phyloP scores from a whole-genome alignment of 2,113 vertebrate genomes.

The Chaetodon auriga region DNA sequence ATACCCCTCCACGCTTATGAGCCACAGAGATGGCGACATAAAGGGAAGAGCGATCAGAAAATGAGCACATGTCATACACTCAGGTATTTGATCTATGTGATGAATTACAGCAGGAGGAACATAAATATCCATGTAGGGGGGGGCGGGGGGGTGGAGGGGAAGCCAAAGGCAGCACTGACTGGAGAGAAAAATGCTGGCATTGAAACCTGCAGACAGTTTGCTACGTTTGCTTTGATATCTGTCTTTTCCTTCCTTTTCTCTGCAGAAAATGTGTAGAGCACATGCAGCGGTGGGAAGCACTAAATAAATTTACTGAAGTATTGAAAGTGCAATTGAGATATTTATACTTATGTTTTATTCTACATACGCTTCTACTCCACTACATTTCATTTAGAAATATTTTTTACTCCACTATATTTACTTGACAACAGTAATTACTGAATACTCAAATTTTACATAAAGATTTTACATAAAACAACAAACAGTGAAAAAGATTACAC shows the following conservation, averaged over 20 bases:
- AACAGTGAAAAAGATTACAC: not conserved
- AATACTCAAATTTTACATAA: not conserved
- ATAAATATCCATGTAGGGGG: conserved; percentile 23
- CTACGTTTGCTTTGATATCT: not conserved
- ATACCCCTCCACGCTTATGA: not conserved
- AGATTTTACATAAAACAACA: not conserved
- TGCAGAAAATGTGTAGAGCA: not conserved
- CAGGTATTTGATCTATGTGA: conserved; percentile 44
- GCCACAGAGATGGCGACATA: conserved; percentile 12
- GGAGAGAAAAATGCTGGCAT: conserved; percentile 10
- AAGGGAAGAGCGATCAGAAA: conserved; percentile 31
- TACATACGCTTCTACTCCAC: not conserved
- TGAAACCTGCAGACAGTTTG: not conserved
- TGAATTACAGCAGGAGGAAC: conserved; percentile 30
- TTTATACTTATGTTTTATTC: not conserved
- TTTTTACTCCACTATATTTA: not conserved
- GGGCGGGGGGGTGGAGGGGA: not conserved
- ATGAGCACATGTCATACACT: conserved; percentile 35
- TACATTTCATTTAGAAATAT: not conserved
- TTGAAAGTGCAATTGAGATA: not conserved
- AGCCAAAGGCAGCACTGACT: not conserved
- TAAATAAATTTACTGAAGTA: not conserved
- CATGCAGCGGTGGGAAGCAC: not conserved
- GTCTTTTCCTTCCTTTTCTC: not conserved
- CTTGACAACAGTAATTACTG: not conserved